These are phyloP conservation scores for Rallus crepitans DNA, from an alignment of 2,797 vertebrate species.

Conservation along the genomic window DNA sequence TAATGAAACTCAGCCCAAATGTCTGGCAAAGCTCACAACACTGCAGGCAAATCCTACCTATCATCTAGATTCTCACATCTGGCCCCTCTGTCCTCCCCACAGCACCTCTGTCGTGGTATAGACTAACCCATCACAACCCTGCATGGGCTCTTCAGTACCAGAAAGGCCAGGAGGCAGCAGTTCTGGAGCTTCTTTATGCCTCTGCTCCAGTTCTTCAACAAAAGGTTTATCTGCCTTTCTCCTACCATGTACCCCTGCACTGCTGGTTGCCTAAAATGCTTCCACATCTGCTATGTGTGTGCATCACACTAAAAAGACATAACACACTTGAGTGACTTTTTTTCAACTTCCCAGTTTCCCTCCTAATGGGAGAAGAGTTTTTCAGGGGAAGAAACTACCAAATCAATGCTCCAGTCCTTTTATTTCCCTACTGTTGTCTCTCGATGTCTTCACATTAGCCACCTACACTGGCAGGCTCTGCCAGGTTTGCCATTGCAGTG, in stretches of 20 bases:
- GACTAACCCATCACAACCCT: not conserved
- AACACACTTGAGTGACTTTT: not conserved
- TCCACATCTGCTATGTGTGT: not conserved
- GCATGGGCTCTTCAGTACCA: not conserved
- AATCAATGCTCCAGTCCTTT: not conserved
- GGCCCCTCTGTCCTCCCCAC: not conserved
- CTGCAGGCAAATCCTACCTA: not conserved
- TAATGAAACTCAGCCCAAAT: not conserved
- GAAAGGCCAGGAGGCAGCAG: not conserved
- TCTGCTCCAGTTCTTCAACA: not conserved
- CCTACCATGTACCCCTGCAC: not conserved
- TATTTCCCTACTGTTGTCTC: not conserved
- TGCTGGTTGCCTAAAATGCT: not conserved
- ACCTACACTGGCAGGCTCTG: not conserved
- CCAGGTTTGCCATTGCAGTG: not conserved
- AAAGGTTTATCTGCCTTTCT: not conserved
- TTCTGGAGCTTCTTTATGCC: not conserved
- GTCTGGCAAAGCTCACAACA: not conserved
- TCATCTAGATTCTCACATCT: not conserved
- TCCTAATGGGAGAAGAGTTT: not conserved
- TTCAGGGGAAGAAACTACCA: not conserved
- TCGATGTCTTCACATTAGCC: not conserved
- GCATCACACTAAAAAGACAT: not conserved
- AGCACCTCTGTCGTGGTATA: not conserved
- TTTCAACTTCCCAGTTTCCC: not conserved